Conservation (phyloP, 2,888 invertebrate genomes). For the Trichogramma dendrolimi region DNA sequence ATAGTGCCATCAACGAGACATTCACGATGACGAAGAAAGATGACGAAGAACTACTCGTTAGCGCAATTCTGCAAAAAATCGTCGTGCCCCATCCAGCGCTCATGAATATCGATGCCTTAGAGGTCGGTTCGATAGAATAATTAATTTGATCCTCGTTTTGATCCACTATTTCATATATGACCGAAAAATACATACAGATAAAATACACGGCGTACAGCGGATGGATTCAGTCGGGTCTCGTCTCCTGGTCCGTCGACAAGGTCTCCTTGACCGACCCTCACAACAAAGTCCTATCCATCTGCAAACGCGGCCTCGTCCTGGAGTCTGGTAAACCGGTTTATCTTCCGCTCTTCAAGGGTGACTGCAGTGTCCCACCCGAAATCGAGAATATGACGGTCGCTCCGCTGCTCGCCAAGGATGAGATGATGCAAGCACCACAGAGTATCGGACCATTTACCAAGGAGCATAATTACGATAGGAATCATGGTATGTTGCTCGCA, state of each 20-base stretch:
- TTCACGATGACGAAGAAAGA: slow-evolving; percentile 84
- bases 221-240: slow-evolving; percentile 82
- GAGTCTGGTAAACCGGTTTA: slow-evolving; percentile 70
- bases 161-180: background rate
- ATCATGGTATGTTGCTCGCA: slow-evolving; percentile 19
- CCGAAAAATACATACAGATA: slow-evolving; percentile 53
- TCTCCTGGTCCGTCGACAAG: slow-evolving; percentile 77
- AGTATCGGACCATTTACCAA: slow-evolving; percentile 46
- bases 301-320: slow-evolving; percentile 70
- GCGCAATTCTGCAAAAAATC: slow-evolving; percentile 73
- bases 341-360: slow-evolving; percentile 71
- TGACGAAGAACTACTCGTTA: slow-evolving; percentile 69
- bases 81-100: slow-evolving; percentile 85
- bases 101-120: slow-evolving; percentile 58
- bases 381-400: slow-evolving; percentile 31
- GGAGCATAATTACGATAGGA: slow-evolving; percentile 44
- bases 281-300: slow-evolving; percentile 77
- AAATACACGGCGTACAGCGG: slow-evolving; percentile 85
- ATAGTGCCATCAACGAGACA: slow-evolving; percentile 79
- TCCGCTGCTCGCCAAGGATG: slow-evolving; percentile 28
- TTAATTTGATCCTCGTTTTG: background rate
- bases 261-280: slow-evolving; percentile 80
- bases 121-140: slow-evolving; percentile 36
- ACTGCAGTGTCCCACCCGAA: slow-evolving; percentile 67
- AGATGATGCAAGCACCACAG: slow-evolving; percentile 26